These are phyloP conservation scores for Cheirogaleus major DNA, from an alignment of 2,797 vertebrate genomes.

Conservation along the genomic window DNA sequence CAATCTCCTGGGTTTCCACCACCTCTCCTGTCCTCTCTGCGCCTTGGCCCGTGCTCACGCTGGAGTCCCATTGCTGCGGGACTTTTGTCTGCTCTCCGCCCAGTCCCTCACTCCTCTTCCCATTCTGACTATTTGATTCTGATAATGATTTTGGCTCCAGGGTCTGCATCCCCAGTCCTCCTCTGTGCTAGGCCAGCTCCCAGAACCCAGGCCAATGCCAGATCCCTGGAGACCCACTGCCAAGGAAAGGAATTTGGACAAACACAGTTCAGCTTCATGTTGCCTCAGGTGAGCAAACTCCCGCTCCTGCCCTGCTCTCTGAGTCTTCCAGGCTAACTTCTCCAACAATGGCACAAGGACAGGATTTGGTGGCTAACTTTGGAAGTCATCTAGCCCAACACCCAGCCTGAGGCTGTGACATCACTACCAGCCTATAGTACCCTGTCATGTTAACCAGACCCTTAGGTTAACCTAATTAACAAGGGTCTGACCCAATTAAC, in stretches of 20 bases:
- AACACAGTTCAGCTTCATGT: rapidly evolving
- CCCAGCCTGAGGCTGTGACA: no score
- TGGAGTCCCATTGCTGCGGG: not conserved
- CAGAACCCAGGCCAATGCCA: not conserved
- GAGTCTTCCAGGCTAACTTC: not conserved
- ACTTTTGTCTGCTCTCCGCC: not conserved
- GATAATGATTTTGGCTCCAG: not conserved
- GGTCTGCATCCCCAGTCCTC: not conserved
- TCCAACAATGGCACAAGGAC: not conserved
- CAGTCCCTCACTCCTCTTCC: not conserved
- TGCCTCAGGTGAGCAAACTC: not conserved
- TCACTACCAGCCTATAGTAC: not conserved
- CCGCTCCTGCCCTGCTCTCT: not conserved
- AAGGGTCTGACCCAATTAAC: not conserved
- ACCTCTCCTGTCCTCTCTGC: not conserved
- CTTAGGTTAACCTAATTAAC: not conserved
- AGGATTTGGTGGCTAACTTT: not conserved
- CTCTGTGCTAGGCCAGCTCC: not conserved
- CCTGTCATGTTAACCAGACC: not conserved
- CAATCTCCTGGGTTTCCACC: not conserved
- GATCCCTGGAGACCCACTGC: not conserved
- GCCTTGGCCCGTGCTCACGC: not conserved
- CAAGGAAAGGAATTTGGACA: not conserved
- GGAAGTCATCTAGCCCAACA: not conserved
- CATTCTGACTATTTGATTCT: not conserved